Percentiles rank a stretch among this genome's conserved stretches.
These are phyloP conservation scores for Hipparchia semele DNA, from an alignment of 2,888 invertebrate genomes.

Conservation along the genomic window DNA sequence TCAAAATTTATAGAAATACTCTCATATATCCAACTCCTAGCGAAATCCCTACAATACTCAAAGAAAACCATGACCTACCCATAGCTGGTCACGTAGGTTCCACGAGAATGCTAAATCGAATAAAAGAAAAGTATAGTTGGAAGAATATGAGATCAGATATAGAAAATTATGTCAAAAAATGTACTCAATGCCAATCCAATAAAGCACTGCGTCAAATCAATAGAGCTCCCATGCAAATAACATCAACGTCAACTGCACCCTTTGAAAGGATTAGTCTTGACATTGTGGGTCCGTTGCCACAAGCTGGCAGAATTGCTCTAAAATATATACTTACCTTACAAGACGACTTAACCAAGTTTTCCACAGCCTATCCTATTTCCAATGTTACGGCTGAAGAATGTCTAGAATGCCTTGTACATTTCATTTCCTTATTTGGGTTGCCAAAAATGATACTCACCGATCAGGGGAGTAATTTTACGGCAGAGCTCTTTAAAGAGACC, in stretches of 20 bases:
- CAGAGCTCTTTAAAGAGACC: constrained; percentile 26
- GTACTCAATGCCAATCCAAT: constrained; percentile 5
- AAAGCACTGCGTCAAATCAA: constrained; percentile 11
- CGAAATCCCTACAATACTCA: constrained; percentile 27
- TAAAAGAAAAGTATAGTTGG: constrained; percentile 22
- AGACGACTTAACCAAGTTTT: constrained; percentile 19
- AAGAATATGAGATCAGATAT: constrained; percentile 15
- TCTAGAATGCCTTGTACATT: constrained; percentile 33
- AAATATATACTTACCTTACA: constrained; percentile 40
- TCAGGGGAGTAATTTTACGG: constrained; percentile 36
- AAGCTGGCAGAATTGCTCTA: constrained; percentile 33
- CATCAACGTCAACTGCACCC: constrained; percentile 40
- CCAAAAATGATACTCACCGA: constrained; percentile 43
- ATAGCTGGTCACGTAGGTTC: constrained; percentile 34
- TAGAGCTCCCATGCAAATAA: constrained; percentile 43
- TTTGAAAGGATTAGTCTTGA: constrained; percentile 40
- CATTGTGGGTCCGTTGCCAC: constrained; percentile 43
- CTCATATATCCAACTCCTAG: constrained; percentile 31
- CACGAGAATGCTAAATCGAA: constrained; percentile 21
- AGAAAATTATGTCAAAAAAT: constrained; percentile 20
- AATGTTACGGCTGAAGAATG: constrained; percentile 31
- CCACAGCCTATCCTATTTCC: constrained; percentile 31
- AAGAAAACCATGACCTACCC: constrained; percentile 35
- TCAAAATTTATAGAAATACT: constrained; percentile 9
- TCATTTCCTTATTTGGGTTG: constrained; percentile 42